Percentiles rank a stretch among this genome's conserved stretches.
Conservation (phyloP, 2,797 vertebrate species). For the Lacerta viridis region DNA sequence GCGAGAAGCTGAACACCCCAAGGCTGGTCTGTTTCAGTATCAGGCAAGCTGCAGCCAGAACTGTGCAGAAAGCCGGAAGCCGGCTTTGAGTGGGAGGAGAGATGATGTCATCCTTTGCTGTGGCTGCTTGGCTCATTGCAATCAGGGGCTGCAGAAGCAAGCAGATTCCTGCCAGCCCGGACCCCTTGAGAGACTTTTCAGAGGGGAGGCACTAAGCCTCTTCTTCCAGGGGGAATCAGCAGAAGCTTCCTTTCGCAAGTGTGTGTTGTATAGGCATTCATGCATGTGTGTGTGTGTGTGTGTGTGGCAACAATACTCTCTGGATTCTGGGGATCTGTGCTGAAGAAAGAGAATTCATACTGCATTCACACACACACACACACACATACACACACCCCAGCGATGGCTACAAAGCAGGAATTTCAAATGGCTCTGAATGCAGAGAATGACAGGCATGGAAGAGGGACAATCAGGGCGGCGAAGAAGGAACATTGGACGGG, state of each 20-base stretch:
- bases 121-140: background rate
- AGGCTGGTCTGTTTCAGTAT: background rate
- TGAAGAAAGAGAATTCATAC: no score
- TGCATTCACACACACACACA: no score
- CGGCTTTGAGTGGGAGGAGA: background rate
- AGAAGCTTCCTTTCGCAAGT: no score
- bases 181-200: background rate
- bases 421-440: background rate
- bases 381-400: no score
- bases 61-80: background rate
- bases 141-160: background rate
- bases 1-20: no score
- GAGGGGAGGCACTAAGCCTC: background rate
- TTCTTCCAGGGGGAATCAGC: background rate
- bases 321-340: background rate
- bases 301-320: no score
- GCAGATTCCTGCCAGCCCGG: background rate
- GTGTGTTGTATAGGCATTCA: no score
- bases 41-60: background rate
- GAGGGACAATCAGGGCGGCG: background rate
- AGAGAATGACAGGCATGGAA: background rate
- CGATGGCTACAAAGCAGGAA: background rate
- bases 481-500: background rate
- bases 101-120: slow-evolving; percentile 21
- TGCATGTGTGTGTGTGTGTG: no score